Conservation (phyloP, 2,797 vertebrate species). For the Onychomys leucogaster region DNA sequence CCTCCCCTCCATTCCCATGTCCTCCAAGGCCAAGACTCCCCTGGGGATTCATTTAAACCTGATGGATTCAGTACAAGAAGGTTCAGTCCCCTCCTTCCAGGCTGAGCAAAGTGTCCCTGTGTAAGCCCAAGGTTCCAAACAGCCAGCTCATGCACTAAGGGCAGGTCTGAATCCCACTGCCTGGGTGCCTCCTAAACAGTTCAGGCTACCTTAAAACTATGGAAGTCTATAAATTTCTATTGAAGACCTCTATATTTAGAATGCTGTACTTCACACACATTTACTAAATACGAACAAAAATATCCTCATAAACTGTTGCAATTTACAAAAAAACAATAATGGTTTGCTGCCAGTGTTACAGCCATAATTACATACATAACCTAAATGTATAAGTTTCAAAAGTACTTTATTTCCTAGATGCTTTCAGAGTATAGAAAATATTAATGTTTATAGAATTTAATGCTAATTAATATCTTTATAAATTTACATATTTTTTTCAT, state of each 20-base stretch:
- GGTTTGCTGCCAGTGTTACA: background rate
- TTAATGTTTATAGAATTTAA: background rate
- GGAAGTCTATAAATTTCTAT: background rate
- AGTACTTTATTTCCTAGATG: background rate
- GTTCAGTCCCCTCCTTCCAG: too few species aligned
- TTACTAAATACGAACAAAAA: background rate
- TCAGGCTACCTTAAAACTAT: background rate
- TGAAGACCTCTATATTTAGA: background rate
- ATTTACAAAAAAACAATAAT: background rate
- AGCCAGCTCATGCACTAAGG: too few species aligned
- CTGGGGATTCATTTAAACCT: too few species aligned
- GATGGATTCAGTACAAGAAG: too few species aligned
- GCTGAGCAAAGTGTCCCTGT: too few species aligned
- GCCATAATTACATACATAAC: background rate
- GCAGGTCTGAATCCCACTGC: too few species aligned
- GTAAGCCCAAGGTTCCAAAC: too few species aligned
- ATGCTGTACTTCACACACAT: background rate
- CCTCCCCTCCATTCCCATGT: too few species aligned
- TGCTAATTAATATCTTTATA: conserved; percentile 1
- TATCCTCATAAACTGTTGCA: background rate
- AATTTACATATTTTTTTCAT: conserved; percentile 28
- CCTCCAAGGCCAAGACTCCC: too few species aligned
- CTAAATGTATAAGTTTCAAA: background rate
- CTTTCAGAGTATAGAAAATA: background rate
- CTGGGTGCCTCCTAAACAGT: too few species aligned